Evolutionary conservation across 2,888 invertebrate genomes (phyloP), one percentile per base, ranked within the genome.

Genomic region (Dryadula phaetusa): DNA sequence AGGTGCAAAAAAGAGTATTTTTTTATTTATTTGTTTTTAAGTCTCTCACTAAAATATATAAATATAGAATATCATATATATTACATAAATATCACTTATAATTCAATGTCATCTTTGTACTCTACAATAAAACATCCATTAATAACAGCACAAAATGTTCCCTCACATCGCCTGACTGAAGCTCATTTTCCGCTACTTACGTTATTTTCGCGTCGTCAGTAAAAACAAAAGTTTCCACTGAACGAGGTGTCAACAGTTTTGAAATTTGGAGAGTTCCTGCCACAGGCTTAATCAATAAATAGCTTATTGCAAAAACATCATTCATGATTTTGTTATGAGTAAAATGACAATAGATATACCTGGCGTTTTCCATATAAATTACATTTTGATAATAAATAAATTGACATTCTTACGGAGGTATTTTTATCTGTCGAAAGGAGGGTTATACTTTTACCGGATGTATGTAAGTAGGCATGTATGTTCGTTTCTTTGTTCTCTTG

Each of bases 201-300:
- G 49, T 37, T 64, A 32, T 58, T 58, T 58, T 58, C 47, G 64
- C 58, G 47, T 34, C 58, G 58, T 64, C 64, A 49, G 67, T 64
- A 28, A 60, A 67, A 67, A 67, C 64, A 65, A 65, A 68, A 68
- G 64, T 68, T 68, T 47, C 22, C 32, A 46, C 44, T 37, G 65
- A 67, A 64, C 62, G 62, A 60, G 64, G 64, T 58, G 60, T 64
- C 66, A 64, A 64, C 64, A 62, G 69, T 69, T 65, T 64, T 67
- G 64, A 69, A 69, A 70, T 62, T 72, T 70, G 61, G 70, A 70
- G 58, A 65, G 67, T 63, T 62, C 60, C 62, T 68, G 64, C 66
- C 54, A 47, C 46, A 42, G 62, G 62, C 61, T 54, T 63, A 62
- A 62, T 63, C 69, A 56, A 65, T 60, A 53, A 69, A 69, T 54